Evolutionary conservation across 2,113 vertebrate genomes (phyloP).

Genomic region (Lepus americanus): DNA sequence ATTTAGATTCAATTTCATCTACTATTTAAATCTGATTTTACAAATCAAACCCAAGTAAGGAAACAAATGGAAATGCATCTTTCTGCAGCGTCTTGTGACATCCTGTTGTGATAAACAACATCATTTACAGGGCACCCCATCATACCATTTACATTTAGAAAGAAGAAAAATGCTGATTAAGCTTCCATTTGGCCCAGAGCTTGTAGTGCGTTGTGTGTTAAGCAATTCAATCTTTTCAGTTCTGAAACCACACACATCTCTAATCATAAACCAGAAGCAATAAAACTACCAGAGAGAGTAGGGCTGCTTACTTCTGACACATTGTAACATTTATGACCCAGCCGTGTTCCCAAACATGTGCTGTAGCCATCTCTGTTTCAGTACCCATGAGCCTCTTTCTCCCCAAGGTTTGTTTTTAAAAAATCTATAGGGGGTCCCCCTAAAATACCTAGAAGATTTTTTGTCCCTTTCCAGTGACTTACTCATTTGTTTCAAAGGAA

Average conservation of each 20-base stretch:
- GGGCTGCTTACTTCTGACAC: conserved; percentile 63
- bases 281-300: conserved; percentile 68
- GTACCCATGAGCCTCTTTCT: conserved; percentile 34
- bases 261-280: conserved; percentile 77
- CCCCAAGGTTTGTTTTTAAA: conserved; percentile 45
- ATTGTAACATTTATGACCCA: conserved; percentile 68
- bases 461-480: conserved; percentile 35
- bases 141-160: conserved; percentile 76
- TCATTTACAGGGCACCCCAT: conserved; percentile 67
- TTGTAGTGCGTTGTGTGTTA: conserved; percentile 46
- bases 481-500: conserved; percentile 25
- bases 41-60: conserved; percentile 67
- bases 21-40: conserved; percentile 74
- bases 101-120: conserved; percentile 74
- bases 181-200: conserved; percentile 63
- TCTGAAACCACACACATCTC: conserved; percentile 68
- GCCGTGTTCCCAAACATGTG: conserved; percentile 57
- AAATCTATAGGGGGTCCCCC: conserved; percentile 49
- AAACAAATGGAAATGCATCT: conserved; percentile 76
- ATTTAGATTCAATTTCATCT: conserved; percentile 68
- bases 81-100: conserved; percentile 75
- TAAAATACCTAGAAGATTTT: conserved; percentile 43
- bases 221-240: conserved; percentile 71
- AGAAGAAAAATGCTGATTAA: conserved; percentile 78
- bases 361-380: conserved; percentile 63